Conservation (phyloP, 2,113 vertebrate species). For the Embiotoca jacksoni region DNA sequence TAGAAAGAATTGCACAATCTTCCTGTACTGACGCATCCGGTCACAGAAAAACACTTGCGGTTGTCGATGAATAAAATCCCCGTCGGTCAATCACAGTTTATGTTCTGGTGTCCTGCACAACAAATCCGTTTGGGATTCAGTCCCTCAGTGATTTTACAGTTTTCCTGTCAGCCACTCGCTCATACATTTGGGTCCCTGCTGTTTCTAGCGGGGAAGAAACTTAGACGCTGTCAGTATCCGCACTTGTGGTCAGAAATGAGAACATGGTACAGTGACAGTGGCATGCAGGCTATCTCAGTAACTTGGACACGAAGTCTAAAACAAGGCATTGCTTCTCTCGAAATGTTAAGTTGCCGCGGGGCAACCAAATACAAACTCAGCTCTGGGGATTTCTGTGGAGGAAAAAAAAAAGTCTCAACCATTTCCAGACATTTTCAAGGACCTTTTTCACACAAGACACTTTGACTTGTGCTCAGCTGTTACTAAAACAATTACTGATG, state of each 20-base stretch:
- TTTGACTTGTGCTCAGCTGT: neutral
- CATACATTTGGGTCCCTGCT: slow-evolving; percentile 16
- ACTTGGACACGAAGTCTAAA: slow-evolving; percentile 20
- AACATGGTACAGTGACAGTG: slow-evolving; percentile 18
- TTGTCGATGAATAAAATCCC: slow-evolving; percentile 37
- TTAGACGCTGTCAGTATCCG: neutral
- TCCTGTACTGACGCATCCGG: neutral
- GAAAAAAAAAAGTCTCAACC: slow-evolving; percentile 6
- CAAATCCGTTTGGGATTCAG: slow-evolving; percentile 21
- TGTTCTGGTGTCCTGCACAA: slow-evolving; percentile 20
- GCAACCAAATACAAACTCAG: neutral
- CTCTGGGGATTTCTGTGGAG: slow-evolving; percentile 1
- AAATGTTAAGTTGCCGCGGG: slow-evolving; percentile 14
- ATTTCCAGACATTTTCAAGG: no score
- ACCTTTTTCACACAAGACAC: no score
- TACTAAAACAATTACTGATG: neutral
- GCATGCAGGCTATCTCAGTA: neutral
- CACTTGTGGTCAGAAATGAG: slow-evolving; percentile 35
- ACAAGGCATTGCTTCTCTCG: slow-evolving; percentile 23
- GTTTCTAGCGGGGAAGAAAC: slow-evolving; percentile 3
- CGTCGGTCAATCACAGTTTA: slow-evolving; percentile 7
- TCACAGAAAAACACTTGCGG: slow-evolving; percentile 6
- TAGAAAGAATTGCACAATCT: slow-evolving; percentile 2
- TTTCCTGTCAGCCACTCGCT: neutral
- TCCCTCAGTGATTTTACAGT: slow-evolving; percentile 15